phyloP scores from a whole-genome alignment of 2,797 vertebrate genomes.

The Epinephelus awoara region DNA sequence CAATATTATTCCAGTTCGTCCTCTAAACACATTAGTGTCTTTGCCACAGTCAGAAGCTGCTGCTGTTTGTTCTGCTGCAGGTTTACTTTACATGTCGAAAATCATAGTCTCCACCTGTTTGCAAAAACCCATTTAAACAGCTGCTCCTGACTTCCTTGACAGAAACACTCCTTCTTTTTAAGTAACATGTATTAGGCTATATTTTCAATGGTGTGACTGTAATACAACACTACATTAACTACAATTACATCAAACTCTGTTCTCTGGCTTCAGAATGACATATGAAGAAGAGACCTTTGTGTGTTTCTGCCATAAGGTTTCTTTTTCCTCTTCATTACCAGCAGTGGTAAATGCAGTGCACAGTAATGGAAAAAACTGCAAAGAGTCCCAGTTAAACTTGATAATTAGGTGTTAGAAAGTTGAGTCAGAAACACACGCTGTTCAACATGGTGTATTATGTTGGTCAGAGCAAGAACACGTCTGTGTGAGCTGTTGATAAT shows the following conservation, averaged over 20 bases:
- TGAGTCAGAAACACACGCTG: conserved; percentile 12
- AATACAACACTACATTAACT: neutral
- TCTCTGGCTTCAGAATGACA: neutral
- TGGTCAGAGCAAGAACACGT: conserved; percentile 3
- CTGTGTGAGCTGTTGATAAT: neutral
- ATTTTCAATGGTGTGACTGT: neutral
- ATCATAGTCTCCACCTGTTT: neutral
- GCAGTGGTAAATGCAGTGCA: neutral
- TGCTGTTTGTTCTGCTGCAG: neutral
- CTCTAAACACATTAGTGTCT: neutral
- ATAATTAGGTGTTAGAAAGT: conserved; percentile 33
- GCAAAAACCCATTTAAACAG: neutral
- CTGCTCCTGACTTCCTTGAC: neutral
- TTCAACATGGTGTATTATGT: neutral
- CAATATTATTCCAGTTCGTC: neutral
- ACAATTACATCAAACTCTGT: conserved; percentile 2
- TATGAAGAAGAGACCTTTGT: neutral
- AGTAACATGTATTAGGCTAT: neutral
- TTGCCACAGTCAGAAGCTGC: neutral
- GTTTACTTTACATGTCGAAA: neutral
- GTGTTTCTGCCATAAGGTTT: neutral
- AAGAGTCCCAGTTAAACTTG: conserved; percentile 8
- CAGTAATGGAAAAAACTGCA: conserved; percentile 7
- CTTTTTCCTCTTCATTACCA: conserved; percentile 17
- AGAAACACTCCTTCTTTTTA: neutral